Base-by-base conservation (phyloP, 2,113 vertebrate genomes). In the Esox niger region DNA sequence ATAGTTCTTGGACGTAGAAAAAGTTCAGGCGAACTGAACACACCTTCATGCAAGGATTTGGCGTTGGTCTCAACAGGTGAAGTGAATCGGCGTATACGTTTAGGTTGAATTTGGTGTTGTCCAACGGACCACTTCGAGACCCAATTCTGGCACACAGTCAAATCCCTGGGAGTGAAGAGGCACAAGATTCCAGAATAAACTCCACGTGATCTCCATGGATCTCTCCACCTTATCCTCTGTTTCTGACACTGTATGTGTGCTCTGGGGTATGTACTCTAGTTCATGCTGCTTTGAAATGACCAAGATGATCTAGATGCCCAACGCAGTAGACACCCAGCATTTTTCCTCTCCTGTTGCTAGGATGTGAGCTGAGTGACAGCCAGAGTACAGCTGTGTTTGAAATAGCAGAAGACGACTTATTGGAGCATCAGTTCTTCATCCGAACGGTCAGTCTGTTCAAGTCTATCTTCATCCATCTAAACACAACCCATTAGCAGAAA, bases 401-500 rank as follows among this genome's bases (percentile, higher is more conserved):
- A 20, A 23, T 61, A 35, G 59, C 21, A 4, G 27, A 57, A 1
- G 57, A 61, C 5, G 59, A 61, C 23, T 33, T 61, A 3, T 23
- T 61, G 32, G 59, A 61, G 15, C 59, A 61, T 25, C 59, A 61
- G 32, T 61, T 61, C 59, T 61, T 35, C 8, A 35, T 61, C 20
- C 59, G 59, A 61, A 61, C 59, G 30, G 59, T 61, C 59, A 61
- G 59, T 61, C 9, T 29, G 20, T 17, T 56, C 23, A 56, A 27
- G 38, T 43, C 38, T 43, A 4, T 43, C 38, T 17, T 25, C 55
- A 26, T 23, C 25, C 55, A 17, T 23, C 47, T 49, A 17, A 17
- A 52, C 54, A 56, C 54, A 56, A 10, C 55, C 55, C 55, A 57
- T 52, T 43, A 43, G 38, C 6, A 54, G 23, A 54, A 15, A 21